Conservation (phyloP, 2,888 invertebrate species). For the Lathronympha strigana region DNA sequence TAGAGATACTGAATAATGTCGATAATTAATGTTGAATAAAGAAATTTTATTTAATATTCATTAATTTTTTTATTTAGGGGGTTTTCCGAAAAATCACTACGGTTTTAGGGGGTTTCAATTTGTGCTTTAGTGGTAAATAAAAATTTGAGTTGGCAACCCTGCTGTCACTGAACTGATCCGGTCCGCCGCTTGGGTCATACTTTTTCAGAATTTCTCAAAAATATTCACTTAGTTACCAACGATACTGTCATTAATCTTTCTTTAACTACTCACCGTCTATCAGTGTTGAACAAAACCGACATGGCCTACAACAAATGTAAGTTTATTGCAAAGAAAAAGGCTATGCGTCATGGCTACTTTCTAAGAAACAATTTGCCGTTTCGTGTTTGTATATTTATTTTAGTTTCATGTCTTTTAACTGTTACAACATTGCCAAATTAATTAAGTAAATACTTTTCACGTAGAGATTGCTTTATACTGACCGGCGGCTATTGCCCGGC, state of each 20-base stretch:
- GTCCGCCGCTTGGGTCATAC: neutral
- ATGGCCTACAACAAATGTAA: constrained; percentile 36
- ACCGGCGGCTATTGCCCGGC: constrained; percentile 27
- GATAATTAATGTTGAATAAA: no score
- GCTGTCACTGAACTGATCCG: constrained; percentile 11
- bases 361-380: constrained; percentile 3
- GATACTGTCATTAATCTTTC: neutral
- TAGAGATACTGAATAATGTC: no score
- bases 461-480: neutral
- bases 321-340: constrained; percentile 2
- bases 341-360: constrained; percentile 32
- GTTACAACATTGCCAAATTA: neutral
- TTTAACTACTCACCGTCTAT: neutral
- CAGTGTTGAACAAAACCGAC: constrained; percentile 1
- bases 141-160: neutral
- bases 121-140: no score
- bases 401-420: neutral
- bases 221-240: neutral
- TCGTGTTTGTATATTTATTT: neutral
- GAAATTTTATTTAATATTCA: no score
- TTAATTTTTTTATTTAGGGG: no score
- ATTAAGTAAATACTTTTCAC: neutral
- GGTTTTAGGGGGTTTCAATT: no score
- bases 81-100: no score
- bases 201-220: neutral